phyloP scores from a whole-genome alignment of 2,888 invertebrate species.

The Agriopis leucophaearia region DNA sequence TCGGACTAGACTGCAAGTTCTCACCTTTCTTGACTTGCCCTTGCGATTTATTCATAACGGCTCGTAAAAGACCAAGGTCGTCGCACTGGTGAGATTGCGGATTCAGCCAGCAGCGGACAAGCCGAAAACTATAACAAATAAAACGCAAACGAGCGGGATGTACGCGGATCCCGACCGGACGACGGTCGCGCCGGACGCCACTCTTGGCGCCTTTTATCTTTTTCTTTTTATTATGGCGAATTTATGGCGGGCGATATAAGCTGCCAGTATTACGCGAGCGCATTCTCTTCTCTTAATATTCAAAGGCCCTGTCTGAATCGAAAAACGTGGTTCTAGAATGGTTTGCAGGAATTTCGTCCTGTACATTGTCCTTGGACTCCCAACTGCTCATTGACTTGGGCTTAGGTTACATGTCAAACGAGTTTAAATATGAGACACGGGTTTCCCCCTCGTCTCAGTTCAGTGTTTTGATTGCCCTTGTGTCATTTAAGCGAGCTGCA shows the following conservation, averaged over 20 bases:
- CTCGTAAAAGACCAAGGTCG: conserved; percentile 76
- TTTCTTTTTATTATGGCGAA: conserved; percentile 50
- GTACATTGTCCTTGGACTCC: conserved; percentile 29
- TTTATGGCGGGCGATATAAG: conserved; percentile 57
- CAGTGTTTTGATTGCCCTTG: too few species aligned
- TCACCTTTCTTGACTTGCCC: conserved; percentile 60
- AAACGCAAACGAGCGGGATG: conserved; percentile 73
- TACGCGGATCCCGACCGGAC: conserved; percentile 68
- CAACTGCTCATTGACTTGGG: conserved; percentile 19
- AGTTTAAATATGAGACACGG: conserved; percentile 20
- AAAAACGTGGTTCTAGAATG: conserved; percentile 38
- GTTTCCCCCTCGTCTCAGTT: conserved; percentile 1
- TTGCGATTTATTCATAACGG: conserved; percentile 73
- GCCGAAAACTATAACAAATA: conserved; percentile 54
- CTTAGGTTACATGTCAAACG: conserved; percentile 22
- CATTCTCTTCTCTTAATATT: conserved; percentile 44
- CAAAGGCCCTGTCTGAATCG: conserved; percentile 23
- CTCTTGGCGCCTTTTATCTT: conserved; percentile 55
- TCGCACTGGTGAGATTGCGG: conserved; percentile 80
- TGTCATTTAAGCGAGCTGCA: too few species aligned
- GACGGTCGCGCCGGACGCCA: conserved; percentile 37
- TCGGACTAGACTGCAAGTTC: conserved; percentile 31
- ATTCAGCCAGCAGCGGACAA: conserved; percentile 56
- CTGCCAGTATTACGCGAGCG: conserved; percentile 65
- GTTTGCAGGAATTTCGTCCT: conserved; percentile 25